phyloP scores from a whole-genome alignment of 2,797 vertebrate species.

The Oryzias sinensis region DNA sequence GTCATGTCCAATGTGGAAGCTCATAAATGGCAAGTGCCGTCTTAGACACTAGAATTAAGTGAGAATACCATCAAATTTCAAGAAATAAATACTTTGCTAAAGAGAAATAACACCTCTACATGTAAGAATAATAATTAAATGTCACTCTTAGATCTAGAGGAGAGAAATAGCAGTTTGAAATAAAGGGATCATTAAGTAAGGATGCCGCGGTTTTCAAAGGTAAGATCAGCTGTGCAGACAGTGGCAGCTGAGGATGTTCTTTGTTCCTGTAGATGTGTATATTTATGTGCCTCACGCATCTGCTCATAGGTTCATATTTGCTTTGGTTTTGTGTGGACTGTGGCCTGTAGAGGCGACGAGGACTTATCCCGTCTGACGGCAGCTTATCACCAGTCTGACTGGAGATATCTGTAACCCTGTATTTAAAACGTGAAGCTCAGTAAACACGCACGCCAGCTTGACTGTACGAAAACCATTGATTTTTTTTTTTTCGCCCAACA shows the following conservation, averaged over 20 bases:
- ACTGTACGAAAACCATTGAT: slow-evolving; percentile 25
- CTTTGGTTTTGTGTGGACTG: slow-evolving; percentile 19
- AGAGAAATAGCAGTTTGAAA: slow-evolving; percentile 36
- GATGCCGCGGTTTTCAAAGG: slow-evolving; percentile 55
- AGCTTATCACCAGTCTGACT: slow-evolving; percentile 63
- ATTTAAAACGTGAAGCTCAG: slow-evolving; percentile 38
- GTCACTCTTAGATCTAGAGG: slow-evolving; percentile 35
- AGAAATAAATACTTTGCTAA: slow-evolving; percentile 4
- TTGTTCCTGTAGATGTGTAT: slow-evolving; percentile 17
- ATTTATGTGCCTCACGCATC: slow-evolving; percentile 17
- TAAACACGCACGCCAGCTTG: slow-evolving; percentile 22
- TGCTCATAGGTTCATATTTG: slow-evolving; percentile 25
- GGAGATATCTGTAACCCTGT: slow-evolving; percentile 48
- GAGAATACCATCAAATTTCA: slow-evolving; percentile 10
- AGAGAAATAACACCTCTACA: slow-evolving; percentile 5
- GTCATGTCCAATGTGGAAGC: slow-evolving; percentile 2
- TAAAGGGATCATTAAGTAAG: slow-evolving; percentile 38
- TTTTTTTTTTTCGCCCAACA: slow-evolving; percentile 23
- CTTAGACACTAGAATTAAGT: slow-evolving; percentile 14
- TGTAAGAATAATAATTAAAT: slow-evolving; percentile 25
- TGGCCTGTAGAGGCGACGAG: slow-evolving; percentile 57
- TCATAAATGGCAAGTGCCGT: slow-evolving; percentile 9
- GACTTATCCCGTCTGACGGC: slow-evolving; percentile 66
- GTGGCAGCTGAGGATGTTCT: slow-evolving; percentile 63
- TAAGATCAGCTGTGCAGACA: slow-evolving; percentile 61